These are phyloP conservation scores for Mesorhabditis belari DNA, from an alignment of 2,888 invertebrate species.

Conservation along the genomic window DNA sequence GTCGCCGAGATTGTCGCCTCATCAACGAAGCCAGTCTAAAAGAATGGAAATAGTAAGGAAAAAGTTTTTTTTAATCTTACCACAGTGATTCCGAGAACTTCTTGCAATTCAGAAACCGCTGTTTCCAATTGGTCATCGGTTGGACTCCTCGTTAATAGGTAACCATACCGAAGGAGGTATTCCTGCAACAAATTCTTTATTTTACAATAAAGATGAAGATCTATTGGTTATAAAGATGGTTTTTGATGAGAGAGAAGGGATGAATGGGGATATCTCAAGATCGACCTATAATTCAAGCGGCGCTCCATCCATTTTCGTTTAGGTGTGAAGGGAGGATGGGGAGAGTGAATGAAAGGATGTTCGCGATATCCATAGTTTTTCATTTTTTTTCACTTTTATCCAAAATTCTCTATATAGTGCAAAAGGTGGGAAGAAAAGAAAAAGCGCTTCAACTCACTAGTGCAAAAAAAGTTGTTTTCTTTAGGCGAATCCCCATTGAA, in stretches of 20 bases:
- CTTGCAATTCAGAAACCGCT: not conserved
- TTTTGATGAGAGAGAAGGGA: too few species aligned
- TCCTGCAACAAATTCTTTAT: not conserved
- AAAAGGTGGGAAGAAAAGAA: too few species aligned
- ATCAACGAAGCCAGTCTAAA: constrained; percentile 40
- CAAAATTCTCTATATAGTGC: too few species aligned
- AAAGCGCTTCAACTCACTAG: too few species aligned
- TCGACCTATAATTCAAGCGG: not conserved
- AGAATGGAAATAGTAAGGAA: not conserved
- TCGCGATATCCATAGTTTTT: not conserved
- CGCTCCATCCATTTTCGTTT: not conserved
- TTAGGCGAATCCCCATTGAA: too few species aligned
- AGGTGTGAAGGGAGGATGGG: too few species aligned
- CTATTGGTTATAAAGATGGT: too few species aligned
- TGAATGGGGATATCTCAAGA: not conserved
- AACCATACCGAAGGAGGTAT: not conserved
- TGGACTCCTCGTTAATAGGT: not conserved
- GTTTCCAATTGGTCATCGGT: not conserved
- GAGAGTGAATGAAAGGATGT: not conserved
- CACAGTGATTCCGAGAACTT: not conserved
- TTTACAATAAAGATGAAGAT: too few species aligned
- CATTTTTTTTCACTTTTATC: too few species aligned
- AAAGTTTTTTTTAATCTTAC: not conserved
- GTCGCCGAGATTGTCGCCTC: constrained; percentile 34
- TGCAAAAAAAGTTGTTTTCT: too few species aligned